Evolutionary conservation across 2,113 vertebrate species (phyloP).

Genomic region (Bos javanicus): DNA sequence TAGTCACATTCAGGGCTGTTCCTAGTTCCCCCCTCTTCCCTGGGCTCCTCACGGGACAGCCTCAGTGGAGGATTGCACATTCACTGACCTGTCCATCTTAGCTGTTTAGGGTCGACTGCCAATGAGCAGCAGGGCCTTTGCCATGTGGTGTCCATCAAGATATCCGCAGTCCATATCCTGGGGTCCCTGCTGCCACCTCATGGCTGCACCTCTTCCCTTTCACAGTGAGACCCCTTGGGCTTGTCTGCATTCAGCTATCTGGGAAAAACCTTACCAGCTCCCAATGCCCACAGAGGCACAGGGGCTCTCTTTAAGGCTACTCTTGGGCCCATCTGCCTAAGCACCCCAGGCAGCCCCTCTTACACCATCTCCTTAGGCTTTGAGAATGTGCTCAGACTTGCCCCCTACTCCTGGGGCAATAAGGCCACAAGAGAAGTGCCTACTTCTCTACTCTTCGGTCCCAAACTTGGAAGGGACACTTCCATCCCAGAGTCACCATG

Average conservation of each 20-base stretch:
- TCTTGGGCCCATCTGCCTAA: background rate
- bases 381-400: background rate
- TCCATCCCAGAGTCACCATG: fast-evolving
- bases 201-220: background rate
- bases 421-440: background rate
- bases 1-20: background rate
- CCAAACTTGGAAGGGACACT: background rate
- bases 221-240: background rate
- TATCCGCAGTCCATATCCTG: background rate
- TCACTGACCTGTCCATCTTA: background rate
- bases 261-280: background rate
- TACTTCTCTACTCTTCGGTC: background rate
- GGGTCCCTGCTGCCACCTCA: background rate
- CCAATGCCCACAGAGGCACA: background rate
- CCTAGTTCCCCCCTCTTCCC: background rate
- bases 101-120: background rate
- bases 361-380: background rate
- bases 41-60: background rate
- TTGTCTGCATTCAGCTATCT: background rate
- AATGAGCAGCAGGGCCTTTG: background rate
- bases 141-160: fast-evolving
- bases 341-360: background rate
- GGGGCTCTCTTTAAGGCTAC: background rate
- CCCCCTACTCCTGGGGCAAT: too few relatives aligned
- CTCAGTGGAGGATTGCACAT: background rate